Evolutionary conservation across 2,113 vertebrate species (phyloP).

Genomic region (Nothobranchius furzeri): DNA sequence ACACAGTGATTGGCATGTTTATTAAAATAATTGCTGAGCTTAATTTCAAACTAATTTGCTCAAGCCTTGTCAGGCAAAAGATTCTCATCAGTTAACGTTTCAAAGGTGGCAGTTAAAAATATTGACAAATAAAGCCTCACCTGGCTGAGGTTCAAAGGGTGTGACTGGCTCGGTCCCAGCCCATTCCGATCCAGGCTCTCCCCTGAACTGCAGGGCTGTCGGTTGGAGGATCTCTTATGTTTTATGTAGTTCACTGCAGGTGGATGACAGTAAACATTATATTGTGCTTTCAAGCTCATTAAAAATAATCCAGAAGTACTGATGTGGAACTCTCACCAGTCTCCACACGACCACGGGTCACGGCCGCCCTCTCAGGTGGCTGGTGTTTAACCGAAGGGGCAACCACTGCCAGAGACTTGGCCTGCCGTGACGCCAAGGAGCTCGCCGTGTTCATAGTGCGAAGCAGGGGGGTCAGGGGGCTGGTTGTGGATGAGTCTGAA

Average conservation of each 20-base stretch:
- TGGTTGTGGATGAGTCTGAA: conserved; percentile 93
- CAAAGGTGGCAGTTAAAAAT: background rate
- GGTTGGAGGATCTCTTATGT: conserved; percentile 84
- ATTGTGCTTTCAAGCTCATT: background rate
- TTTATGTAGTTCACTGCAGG: conserved; percentile 75
- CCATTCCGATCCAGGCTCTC: conserved; percentile 83
- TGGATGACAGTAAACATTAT: background rate
- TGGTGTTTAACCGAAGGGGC: conserved; percentile 90
- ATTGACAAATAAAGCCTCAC: conserved; percentile 62
- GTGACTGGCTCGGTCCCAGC: conserved; percentile 89
- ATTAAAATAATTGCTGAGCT: background rate
- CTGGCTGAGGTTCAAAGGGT: conserved; percentile 99
- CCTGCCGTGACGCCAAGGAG: conserved; percentile 76
- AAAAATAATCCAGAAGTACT: background rate
- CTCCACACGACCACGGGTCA: conserved; percentile 77
- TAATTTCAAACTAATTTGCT: background rate
- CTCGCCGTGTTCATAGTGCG: conserved; percentile 78
- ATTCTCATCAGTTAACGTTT: background rate
- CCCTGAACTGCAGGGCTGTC: conserved; percentile 87
- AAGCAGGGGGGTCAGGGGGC: conserved; percentile 84
- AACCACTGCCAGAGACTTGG: conserved; percentile 85
- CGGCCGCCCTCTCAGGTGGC: conserved; percentile 80
- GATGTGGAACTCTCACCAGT: conserved; percentile 29
- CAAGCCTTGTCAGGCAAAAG: background rate
- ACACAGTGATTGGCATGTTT: background rate